These are phyloP conservation scores for Charanyca ferruginea DNA, from an alignment of 2,888 invertebrate species.

Conservation along the genomic window DNA sequence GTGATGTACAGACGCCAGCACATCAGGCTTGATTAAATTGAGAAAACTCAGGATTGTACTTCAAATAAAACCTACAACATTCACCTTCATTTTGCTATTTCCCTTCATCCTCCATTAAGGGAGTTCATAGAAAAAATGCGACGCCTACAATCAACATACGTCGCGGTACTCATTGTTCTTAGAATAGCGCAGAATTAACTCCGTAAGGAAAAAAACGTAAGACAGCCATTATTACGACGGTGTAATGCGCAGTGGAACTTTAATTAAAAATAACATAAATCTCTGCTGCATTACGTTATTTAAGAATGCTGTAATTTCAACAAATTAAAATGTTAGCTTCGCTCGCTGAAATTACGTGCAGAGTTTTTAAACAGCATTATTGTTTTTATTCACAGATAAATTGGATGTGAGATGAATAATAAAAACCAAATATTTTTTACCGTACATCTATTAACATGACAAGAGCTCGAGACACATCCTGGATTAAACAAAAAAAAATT, in stretches of 20 bases:
- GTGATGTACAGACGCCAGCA: no score
- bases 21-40: no score
- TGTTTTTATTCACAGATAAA: constrained; percentile 13
- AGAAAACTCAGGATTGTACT: neutral
- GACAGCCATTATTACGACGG: constrained; percentile 19
- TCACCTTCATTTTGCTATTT: neutral
- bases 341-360: constrained; percentile 2
- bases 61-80: neutral
- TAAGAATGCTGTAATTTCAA: constrained; percentile 1
- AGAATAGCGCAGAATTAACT: constrained; percentile 50
- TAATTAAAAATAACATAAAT: constrained; percentile 46
- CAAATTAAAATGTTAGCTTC: constrained; percentile 15
- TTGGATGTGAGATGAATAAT: constrained; percentile 35
- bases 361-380: neutral
- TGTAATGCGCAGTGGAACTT: constrained; percentile 35
- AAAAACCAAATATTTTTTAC: constrained; percentile 8
- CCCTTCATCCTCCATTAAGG: constrained; percentile 4
- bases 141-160: constrained; percentile 22
- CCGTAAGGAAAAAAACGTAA: constrained; percentile 33
- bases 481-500: constrained; percentile 5
- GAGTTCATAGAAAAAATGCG: constrained; percentile 28
- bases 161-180: constrained; percentile 21
- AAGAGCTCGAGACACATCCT: constrained; percentile 11
- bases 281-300: constrained; percentile 1
- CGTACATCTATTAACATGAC: constrained; percentile 9